phyloP scores from a whole-genome alignment of 2,113 vertebrate species.

The Syrrhaptes paradoxus region DNA sequence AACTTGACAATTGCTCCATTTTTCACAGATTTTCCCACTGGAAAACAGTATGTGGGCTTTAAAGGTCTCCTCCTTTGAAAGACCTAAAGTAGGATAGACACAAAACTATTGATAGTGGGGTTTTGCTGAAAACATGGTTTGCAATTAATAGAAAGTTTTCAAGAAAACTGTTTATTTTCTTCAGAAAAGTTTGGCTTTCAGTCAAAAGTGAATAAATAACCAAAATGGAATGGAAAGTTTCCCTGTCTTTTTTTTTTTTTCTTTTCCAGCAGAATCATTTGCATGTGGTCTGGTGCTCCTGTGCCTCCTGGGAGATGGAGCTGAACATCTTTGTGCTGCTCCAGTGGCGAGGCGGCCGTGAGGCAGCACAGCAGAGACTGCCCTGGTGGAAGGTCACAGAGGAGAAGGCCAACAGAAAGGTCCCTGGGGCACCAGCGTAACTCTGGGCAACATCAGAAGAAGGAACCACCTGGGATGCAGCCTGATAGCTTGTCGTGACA shows the following conservation, averaged over 20 bases:
- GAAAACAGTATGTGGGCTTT: not conserved
- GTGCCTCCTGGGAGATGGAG: not conserved
- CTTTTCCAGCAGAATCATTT: not conserved
- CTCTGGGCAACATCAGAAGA: not conserved
- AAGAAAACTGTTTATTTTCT: constrained; percentile 21
- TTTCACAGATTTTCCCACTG: constrained; percentile 26
- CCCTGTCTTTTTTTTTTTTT: not conserved
- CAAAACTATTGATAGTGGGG: not conserved
- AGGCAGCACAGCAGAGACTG: rapidly evolving
- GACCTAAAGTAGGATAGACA: not conserved
- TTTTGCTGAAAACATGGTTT: not conserved
- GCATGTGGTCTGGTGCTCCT: not conserved
- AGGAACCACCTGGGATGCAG: not conserved
- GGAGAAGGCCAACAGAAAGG: not conserved
- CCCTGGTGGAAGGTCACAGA: not conserved
- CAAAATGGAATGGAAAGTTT: not conserved
- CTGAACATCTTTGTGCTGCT: not conserved
- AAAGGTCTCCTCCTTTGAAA: not conserved
- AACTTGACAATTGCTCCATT: not conserved
- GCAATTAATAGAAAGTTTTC: constrained; percentile 4
- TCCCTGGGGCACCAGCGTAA: not conserved
- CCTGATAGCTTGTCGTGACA: not conserved
- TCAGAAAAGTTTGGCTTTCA: not conserved
- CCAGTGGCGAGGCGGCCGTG: not conserved
- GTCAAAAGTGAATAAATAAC: not conserved